These are phyloP conservation scores for Pseudotriccus pelzelni DNA, from an alignment of 2,797 vertebrate species.

Conservation along the genomic window DNA sequence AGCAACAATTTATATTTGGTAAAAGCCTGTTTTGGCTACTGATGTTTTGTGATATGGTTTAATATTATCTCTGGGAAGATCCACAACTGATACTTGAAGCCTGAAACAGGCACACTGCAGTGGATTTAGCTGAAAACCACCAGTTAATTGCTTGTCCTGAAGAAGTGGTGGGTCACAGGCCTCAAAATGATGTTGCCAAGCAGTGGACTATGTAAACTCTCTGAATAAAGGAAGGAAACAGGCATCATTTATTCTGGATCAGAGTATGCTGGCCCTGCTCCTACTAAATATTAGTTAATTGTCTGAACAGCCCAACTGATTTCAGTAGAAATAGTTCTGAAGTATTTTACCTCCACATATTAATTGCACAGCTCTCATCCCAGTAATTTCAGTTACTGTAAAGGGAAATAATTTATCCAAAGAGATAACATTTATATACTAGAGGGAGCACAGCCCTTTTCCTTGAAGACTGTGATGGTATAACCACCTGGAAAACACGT, in stretches of 20 bases:
- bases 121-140: not conserved
- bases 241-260: not conserved
- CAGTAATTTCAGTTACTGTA: not conserved
- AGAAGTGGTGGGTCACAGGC: constrained; percentile 42
- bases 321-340: not conserved
- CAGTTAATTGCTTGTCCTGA: not conserved
- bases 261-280: not conserved
- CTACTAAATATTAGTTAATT: not conserved
- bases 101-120: not conserved
- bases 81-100: not conserved
- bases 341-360: not conserved
- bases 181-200: constrained; percentile 47
- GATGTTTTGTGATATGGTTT: not conserved
- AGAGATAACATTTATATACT: not conserved
- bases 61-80: not conserved
- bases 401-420: not conserved
- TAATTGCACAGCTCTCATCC: not conserved
- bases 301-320: not conserved
- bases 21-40: constrained; percentile 1
- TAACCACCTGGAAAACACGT: not conserved
- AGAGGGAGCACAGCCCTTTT: not conserved
- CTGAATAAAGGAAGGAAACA: constrained; percentile 31
- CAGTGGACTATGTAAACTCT: constrained; percentile 50
- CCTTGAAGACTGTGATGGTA: not conserved
- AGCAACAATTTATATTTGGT: not conserved